Percentiles rank a stretch among this genome's conserved stretches.
Evolutionary conservation across 2,888 invertebrate genomes (phyloP).

Genomic region (Catocala nupta): DNA sequence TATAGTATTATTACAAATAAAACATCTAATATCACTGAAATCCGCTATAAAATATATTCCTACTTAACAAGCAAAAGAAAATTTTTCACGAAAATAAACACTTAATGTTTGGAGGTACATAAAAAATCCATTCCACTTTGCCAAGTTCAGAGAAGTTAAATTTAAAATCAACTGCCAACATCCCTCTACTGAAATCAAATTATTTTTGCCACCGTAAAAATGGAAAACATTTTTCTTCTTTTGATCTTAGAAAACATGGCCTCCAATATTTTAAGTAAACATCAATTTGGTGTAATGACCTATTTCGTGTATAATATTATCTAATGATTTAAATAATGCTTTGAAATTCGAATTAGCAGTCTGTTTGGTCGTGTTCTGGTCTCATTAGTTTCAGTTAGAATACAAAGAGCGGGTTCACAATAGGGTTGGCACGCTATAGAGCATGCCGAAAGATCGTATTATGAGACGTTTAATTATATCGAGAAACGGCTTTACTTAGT

Average conservation of each 20-base stretch:
- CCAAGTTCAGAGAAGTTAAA: slow-evolving; percentile 75
- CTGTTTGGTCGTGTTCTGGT: slow-evolving; percentile 54
- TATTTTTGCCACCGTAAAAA: slow-evolving; percentile 79
- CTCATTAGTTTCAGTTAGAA: slow-evolving; percentile 56
- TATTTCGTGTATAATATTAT: slow-evolving; percentile 60
- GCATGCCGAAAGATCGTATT: slow-evolving; percentile 56
- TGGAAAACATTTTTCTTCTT: slow-evolving; percentile 73
- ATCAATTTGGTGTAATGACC: slow-evolving; percentile 73
- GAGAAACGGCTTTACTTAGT: slow-evolving; percentile 35
- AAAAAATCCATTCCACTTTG: slow-evolving; percentile 76
- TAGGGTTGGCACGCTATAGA: slow-evolving; percentile 44
- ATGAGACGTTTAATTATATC: slow-evolving; percentile 47
- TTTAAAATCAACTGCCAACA: slow-evolving; percentile 79
- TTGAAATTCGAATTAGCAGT: slow-evolving; percentile 31
- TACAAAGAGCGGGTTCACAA: slow-evolving; percentile 36
- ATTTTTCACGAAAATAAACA: slow-evolving; percentile 68
- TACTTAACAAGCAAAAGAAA: slow-evolving; percentile 53
- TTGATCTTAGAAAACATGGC: slow-evolving; percentile 75
- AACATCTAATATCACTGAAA: slow-evolving; percentile 27
- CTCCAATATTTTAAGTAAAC: slow-evolving; percentile 71
- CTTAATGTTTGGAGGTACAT: slow-evolving; percentile 70
- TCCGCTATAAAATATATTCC: slow-evolving; percentile 40
- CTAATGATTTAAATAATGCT: slow-evolving; percentile 58
- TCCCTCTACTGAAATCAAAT: slow-evolving; percentile 79
- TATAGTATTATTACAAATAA: background rate